phyloP scores from a whole-genome alignment of 2,797 vertebrate genomes.

The Paratrypauchen microcephalus region DNA sequence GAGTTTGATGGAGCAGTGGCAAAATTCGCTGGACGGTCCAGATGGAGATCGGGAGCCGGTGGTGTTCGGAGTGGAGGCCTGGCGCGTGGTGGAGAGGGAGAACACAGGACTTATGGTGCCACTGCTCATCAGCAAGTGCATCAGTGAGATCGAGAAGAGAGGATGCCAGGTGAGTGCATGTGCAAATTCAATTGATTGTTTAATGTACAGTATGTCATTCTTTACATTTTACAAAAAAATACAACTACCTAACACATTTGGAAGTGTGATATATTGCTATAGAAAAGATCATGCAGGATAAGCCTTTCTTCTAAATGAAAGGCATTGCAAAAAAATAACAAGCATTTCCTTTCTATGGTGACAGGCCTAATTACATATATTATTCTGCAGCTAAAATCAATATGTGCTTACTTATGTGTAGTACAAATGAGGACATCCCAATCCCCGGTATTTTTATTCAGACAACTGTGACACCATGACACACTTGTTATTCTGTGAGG shows the following conservation, averaged over 20 bases:
- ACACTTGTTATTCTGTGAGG: conserved; percentile 34
- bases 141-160: conserved; percentile 93
- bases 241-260: too few species aligned
- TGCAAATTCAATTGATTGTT: too few species aligned
- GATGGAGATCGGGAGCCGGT: conserved; percentile 78
- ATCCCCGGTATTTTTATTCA: background rate
- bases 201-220: too few species aligned
- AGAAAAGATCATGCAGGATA: too few species aligned
- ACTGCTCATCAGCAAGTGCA: conserved; percentile 92
- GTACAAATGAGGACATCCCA: background rate
- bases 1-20: conserved; percentile 93
- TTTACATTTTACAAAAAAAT: too few species aligned
- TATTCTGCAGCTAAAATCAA: too few species aligned
- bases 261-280: too few species aligned
- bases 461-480: background rate
- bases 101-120: conserved; percentile 88
- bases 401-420: background rate
- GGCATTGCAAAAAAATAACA: too few species aligned
- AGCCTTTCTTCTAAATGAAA: too few species aligned
- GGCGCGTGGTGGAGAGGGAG: conserved; percentile 91
- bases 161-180: conserved; percentile 89
- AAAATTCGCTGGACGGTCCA: conserved; percentile 86
- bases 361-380: background rate
- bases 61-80: conserved; percentile 91
- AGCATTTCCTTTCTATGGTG: too few species aligned